These are phyloP conservation scores for Athalia circularis DNA, from an alignment of 2,888 invertebrate species.

Conservation along the genomic window DNA sequence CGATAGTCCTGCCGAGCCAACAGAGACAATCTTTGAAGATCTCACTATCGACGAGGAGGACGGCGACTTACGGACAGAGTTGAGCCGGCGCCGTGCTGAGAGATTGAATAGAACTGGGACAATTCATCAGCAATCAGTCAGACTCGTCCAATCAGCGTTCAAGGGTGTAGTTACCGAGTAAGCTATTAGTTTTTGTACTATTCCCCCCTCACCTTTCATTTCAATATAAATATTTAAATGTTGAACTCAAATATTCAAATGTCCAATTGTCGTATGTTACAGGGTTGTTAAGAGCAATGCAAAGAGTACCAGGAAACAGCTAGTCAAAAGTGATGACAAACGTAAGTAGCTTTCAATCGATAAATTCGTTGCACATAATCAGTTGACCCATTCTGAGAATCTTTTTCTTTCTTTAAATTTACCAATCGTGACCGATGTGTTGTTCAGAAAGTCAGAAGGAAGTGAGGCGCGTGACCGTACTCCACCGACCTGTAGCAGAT, in stretches of 20 bases:
- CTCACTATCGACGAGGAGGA: slow-evolving; percentile 64
- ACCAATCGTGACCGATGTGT: slow-evolving; percentile 2
- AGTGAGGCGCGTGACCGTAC: slow-evolving; percentile 66
- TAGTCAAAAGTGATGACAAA: slow-evolving; percentile 67
- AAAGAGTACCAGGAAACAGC: slow-evolving; percentile 65
- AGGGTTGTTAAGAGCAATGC: slow-evolving; percentile 69
- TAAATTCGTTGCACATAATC: slow-evolving; percentile 1
- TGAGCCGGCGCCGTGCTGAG: slow-evolving; percentile 77
- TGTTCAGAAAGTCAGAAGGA: slow-evolving; percentile 64
- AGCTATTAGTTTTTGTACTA: slow-evolving; percentile 52
- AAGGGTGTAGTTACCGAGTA: slow-evolving; percentile 76
- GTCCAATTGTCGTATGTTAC: slow-evolving; percentile 30
- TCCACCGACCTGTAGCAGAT: slow-evolving; percentile 64
- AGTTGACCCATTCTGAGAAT: not conserved
- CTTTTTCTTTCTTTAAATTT: not conserved
- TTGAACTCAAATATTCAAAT: not conserved
- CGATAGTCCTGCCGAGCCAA: slow-evolving; percentile 57
- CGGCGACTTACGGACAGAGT: slow-evolving; percentile 76
- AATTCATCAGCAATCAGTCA: slow-evolving; percentile 71
- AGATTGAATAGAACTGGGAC: slow-evolving; percentile 72
- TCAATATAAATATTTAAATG: not conserved
- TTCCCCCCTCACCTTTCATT: slow-evolving; percentile 14
- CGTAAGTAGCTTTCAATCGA: slow-evolving; percentile 56
- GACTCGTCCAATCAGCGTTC: slow-evolving; percentile 76
- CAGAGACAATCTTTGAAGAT: slow-evolving; percentile 61